These are phyloP conservation scores for Arizona elegans DNA, from an alignment of 2,113 vertebrate species.

Conservation along the genomic window DNA sequence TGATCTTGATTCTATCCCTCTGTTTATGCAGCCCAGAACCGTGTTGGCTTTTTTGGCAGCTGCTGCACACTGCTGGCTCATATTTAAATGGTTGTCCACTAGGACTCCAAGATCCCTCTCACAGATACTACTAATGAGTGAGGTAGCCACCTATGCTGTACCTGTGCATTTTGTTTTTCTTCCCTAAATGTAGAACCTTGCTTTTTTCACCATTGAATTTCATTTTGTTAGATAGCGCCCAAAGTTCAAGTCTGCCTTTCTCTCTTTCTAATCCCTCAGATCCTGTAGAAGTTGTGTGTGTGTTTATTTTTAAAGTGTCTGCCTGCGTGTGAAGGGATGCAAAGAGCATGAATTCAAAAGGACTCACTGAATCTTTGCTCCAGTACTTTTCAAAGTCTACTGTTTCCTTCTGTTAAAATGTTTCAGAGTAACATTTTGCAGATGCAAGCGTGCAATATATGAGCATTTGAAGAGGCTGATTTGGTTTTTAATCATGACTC, in stretches of 20 bases:
- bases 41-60: too few species aligned
- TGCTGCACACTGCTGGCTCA: too few species aligned
- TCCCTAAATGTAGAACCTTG: too few species aligned
- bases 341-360: background rate
- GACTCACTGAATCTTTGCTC: background rate
- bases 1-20: too few species aligned
- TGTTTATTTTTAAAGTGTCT: background rate
- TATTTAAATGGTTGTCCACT: too few species aligned
- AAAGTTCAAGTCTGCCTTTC: too few species aligned
- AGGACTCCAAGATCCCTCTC: background rate
- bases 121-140: too few species aligned
- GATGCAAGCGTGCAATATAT: background rate
- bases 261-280: background rate
- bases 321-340: background rate
- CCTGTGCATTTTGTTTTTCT: too few species aligned
- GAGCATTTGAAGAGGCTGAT: background rate
- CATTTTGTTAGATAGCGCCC: too few species aligned
- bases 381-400: background rate
- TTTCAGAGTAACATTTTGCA: background rate
- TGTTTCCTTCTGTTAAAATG: background rate
- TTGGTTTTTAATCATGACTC: background rate
- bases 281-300: background rate
- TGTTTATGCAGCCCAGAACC: too few species aligned
- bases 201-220: too few species aligned
- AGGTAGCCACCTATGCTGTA: too few species aligned